Conservation (phyloP, 2,113 vertebrate species). For the Tangachromis dhanisi region DNA sequence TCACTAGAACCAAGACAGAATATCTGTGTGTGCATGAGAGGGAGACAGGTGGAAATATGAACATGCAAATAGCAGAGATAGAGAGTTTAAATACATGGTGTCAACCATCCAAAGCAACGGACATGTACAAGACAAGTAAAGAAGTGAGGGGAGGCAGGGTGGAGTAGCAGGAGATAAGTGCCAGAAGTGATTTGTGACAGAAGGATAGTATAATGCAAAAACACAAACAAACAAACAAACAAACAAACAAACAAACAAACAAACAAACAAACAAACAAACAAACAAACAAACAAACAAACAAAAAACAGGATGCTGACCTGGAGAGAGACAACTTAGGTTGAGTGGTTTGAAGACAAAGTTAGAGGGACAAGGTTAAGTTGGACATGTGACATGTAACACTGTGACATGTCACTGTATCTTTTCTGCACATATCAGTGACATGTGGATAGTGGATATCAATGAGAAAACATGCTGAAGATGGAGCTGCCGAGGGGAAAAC, state of each 20-base stretch:
- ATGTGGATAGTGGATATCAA: not conserved
- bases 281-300: too few species aligned
- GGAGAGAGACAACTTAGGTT: not conserved
- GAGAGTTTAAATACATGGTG: not conserved
- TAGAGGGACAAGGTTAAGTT: not conserved
- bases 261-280: too few species aligned
- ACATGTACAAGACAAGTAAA: not conserved
- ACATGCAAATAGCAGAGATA: not conserved
- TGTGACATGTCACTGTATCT: not conserved
- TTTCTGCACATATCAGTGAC: not conserved
- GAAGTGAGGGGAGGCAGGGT: not conserved
- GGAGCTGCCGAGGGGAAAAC: not conserved
- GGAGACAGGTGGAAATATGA: not conserved
- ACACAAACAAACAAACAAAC: not conserved
- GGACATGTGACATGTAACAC: not conserved
- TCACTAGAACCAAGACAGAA: not conserved
- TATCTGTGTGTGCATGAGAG: not conserved
- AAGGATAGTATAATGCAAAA: not conserved
- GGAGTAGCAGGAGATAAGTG: not conserved
- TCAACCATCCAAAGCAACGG: not conserved
- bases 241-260: not conserved
- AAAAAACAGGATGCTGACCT: not conserved
- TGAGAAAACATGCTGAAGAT: not conserved
- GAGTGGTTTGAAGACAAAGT: not conserved
- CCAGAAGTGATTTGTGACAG: not conserved